Conservation (phyloP, 1,140 invertebrate genomes). For the Camponotus floridanus region DNA sequence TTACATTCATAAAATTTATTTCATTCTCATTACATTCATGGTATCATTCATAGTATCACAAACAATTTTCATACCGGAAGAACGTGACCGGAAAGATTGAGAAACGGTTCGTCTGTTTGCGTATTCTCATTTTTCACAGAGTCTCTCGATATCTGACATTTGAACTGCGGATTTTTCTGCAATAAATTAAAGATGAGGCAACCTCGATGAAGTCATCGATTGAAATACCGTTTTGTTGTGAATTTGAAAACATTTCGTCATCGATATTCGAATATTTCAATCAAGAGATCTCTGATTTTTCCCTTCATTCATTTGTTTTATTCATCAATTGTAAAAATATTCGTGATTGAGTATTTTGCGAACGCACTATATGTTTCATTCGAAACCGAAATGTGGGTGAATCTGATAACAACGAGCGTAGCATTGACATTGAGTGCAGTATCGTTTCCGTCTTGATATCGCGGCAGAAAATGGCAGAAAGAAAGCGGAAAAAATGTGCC, state of each 20-base stretch:
- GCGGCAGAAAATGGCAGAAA: slow-evolving; percentile 5
- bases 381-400: background rate
- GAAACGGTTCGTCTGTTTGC: background rate
- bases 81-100: slow-evolving; percentile 8
- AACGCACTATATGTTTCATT: background rate
- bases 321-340: background rate
- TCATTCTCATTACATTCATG: too few relatives aligned
- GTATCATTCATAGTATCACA: too few relatives aligned
- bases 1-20: too few relatives aligned
- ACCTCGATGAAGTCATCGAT: slow-evolving; percentile 9
- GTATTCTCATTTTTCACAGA: background rate
- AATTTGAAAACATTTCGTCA: slow-evolving; percentile 29
- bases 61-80: background rate
- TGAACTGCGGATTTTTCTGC: slow-evolving; percentile 10
- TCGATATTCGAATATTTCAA: background rate
- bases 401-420: slow-evolving; percentile 20
- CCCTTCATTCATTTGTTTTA: background rate
- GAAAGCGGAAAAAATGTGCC: slow-evolving; percentile 24
- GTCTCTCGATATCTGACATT: slow-evolving; percentile 13
- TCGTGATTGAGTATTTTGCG: background rate
- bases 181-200: slow-evolving; percentile 17
- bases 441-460: slow-evolving; percentile 46
- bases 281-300: background rate
- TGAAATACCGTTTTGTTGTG: slow-evolving; percentile 16
- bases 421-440: slow-evolving; percentile 72